Conservation (phyloP, 2,888 invertebrate genomes). For the Theretra japonica region DNA sequence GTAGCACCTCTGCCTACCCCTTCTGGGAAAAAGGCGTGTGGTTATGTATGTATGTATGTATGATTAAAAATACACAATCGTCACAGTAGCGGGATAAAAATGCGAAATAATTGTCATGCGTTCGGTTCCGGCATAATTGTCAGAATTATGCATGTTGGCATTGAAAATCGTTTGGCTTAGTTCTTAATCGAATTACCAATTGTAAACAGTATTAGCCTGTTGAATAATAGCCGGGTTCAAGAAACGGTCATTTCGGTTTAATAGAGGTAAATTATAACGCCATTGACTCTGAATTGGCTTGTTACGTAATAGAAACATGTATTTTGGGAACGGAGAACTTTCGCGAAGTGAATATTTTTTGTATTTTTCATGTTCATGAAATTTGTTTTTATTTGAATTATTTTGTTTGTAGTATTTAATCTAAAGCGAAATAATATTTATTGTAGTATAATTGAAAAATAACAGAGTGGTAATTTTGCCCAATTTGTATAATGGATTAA, state of each 20-base stretch:
- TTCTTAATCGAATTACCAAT: conserved; percentile 35
- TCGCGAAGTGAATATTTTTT: conserved; percentile 12
- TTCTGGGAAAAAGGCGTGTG: no score
- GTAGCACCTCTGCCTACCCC: no score
- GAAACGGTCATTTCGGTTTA: conserved; percentile 63
- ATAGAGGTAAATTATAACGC: conserved; percentile 56
- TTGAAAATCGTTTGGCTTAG: conserved; percentile 30
- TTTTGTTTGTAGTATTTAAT: no score
- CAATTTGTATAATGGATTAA: no score
- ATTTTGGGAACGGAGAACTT: conserved; percentile 12
- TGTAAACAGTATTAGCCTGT: conserved; percentile 38
- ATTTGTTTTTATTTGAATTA: background rate
- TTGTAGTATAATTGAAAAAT: no score
- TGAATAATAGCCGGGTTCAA: conserved; percentile 59
- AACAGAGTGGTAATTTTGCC: no score
- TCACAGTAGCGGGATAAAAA: background rate
- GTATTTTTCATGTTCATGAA: background rate
- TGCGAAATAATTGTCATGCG: conserved; percentile 10
- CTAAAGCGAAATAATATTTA: no score
- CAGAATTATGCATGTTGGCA: conserved; percentile 31
- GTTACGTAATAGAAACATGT: conserved; percentile 18
- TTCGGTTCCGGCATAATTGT: background rate
- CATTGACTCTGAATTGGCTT: conserved; percentile 43
- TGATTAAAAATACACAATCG: background rate
- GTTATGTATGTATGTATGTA: no score